Evolutionary conservation across 2,888 invertebrate species (phyloP), one percentile per base, ranked within the genome.

Genomic region (Hermaeophaga mercurialis): DNA sequence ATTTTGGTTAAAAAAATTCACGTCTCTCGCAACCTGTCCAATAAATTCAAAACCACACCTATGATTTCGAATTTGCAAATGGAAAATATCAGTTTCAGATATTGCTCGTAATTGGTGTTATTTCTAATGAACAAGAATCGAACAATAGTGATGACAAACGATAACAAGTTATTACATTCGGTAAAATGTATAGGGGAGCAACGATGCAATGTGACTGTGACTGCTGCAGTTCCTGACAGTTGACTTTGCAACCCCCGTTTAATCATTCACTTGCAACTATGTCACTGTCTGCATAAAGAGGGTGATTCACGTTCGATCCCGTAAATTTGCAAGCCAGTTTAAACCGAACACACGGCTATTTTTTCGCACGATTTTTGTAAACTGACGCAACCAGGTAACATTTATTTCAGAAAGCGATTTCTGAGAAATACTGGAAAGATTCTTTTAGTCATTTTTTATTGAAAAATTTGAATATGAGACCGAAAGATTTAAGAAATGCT

Each of bases 121-220:
- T 56, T 60, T 60, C 55, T 54, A 62, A 56, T 60, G 57, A 60
- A 62, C 61, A 57, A 59, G 50, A 45, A 58, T 58, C 63, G 59
- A 63, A 66, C 61, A 64, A 64, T 63, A 59, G 59, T 66, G 65
- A 63, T 66, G 66, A 66, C 66, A 65, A 66, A 66, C 63, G 66
- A 61, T 67, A 66, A 67, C 67, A 67, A 66, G 66, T 65, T 65
- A 67, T 67, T 67, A 67, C 63, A 66, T 63, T 60, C 64, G 60
- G 61, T 58, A 62, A 63, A 64, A 64, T 61, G 54, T 58, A 14
- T 43, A 59, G 64, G 65, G 52, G 56, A 47, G 33, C 45, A 18
- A 22, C 31, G 41, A 50, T 43, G 43, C 43, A 43, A 19, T 41
- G 33, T 45, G 22, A 56, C 26, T 43, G 50, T 50, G 50, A 50